Conservation (phyloP, 2,113 vertebrate genomes). For the Orthonyx spaldingii region DNA sequence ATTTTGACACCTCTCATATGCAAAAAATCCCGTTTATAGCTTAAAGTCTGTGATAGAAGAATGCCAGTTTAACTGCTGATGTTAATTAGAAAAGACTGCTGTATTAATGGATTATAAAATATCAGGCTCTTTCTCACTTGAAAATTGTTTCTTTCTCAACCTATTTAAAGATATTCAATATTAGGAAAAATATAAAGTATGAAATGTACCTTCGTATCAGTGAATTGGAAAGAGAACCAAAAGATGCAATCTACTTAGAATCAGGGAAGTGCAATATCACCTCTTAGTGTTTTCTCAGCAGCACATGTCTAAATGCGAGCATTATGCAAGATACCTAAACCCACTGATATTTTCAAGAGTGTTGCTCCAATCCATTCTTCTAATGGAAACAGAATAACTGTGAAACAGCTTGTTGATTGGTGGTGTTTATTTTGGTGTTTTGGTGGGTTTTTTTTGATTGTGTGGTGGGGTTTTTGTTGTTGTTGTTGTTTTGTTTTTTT, state of each 20-base stretch:
- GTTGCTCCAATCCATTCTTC: not conserved
- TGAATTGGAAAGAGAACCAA: not conserved
- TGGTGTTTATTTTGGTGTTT: not conserved
- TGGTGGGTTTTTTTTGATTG: not conserved
- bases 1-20: not conserved
- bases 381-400: not conserved
- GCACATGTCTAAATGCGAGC: not conserved
- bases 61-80: not conserved
- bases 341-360: not conserved
- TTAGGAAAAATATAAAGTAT: not conserved
- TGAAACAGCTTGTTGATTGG: not conserved
- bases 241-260: not conserved
- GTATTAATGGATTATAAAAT: not conserved
- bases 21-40: not conserved
- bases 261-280: not conserved
- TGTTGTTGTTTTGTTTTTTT: too few species aligned
- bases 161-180: not conserved
- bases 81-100: not conserved
- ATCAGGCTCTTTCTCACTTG: not conserved
- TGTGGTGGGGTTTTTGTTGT: not conserved
- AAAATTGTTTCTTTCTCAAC: not conserved
- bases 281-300: slow-evolving; percentile 8
- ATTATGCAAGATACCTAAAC: not conserved
- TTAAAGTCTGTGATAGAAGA: not conserved
- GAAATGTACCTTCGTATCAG: not conserved